Base-by-base conservation (phyloP, 2,888 invertebrate species). In the Globia sparganii region DNA sequence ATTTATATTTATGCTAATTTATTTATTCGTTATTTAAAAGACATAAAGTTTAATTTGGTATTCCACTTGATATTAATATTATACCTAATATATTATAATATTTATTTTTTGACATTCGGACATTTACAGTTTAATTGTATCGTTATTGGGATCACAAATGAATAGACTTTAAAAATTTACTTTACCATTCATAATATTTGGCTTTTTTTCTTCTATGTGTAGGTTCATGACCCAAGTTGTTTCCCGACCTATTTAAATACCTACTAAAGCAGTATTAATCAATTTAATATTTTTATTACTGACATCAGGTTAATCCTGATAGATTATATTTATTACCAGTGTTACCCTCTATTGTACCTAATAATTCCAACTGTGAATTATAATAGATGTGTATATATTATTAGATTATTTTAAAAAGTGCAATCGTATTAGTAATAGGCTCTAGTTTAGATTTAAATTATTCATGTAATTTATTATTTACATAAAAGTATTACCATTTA, bases 341-440 rank as follows among this genome's bases (percentile, higher is more conserved):
- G 78, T 80, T 84, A 82, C 73, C 78, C 66, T 31, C 58, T 71
- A 74, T 65, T 69, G 80, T 82, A 89, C 79, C 80, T 77, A 70
- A 75, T 78, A 73, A 81, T 84, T 87, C 78, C 73, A 84, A 84
- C 75, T 84, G 81, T 86, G 86, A 85, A 87, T 84, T 84, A 77
- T 84, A 78, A 79, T 87, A 81, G 75, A 86, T 91, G 92, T 92
- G 91, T 90, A 92, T 92, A 92, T 86, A 85, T 79, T 80, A 84
- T 87, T 91, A 93, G 91, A 91, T 90, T 93, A 93, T 92, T 93
- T 91, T 92, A 83, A 91, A 91, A 95, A 93, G 95, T 95, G 95
- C 95, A 96, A 95, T 96, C 94, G 92, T 95, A 93, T 89, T 94
- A 94, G 91, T 92, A 90, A 89, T 88, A 90, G 87, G 87, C 82